Base-by-base conservation (phyloP, 1,140 invertebrate species). In the Drosophila chauvacae region DNA sequence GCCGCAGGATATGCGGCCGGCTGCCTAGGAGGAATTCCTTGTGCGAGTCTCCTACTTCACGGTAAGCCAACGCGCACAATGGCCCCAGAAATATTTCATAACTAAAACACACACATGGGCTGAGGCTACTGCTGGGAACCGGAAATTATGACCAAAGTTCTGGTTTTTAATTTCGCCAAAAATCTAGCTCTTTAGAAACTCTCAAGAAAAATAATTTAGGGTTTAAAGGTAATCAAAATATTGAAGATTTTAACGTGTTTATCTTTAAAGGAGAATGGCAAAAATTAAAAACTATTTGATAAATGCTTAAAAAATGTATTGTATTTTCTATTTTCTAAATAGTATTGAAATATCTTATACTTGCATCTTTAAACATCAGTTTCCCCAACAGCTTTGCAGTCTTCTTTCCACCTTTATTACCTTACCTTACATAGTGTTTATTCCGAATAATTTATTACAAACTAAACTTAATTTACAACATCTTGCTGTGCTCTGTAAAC, bases 1-100 rank as follows among this genome's bases (percentile, higher is more conserved):
- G 80, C 62, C 68, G 66, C 79, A 82, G 80, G 80, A 74, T 64
- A 82, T 82, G 80, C 80, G 80, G 59, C 59, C 47, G 45, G 50
- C 65, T 60, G 80, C 68, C 57, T 81, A 82, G 61, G 53, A 50
- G 68, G 56, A 72, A 72, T 60, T 73, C 68, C 68, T 72, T 51
- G 53, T 37, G 45, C 44, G 20, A 72, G 37, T 62, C 44, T 45
- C 69, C 59, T 57, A 58, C 59, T 51, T 44, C 42, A 55, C 48
- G 53, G 73, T 77, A 77, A 77, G 74, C 50, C 62, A n/a, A 41
- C 55, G 20, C 58, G 14, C 58, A 74, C 70, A 72, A 72, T 72
- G 70, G 66, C 23, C n/a, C 33, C 20, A 56, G 2, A 72, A 72
- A 72, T 73, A 75, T 74, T 63, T 53, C 39, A 69, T 44, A 70